Evolutionary conservation across 2,888 invertebrate species (phyloP).

Genomic region (Marronus borbonicus): DNA sequence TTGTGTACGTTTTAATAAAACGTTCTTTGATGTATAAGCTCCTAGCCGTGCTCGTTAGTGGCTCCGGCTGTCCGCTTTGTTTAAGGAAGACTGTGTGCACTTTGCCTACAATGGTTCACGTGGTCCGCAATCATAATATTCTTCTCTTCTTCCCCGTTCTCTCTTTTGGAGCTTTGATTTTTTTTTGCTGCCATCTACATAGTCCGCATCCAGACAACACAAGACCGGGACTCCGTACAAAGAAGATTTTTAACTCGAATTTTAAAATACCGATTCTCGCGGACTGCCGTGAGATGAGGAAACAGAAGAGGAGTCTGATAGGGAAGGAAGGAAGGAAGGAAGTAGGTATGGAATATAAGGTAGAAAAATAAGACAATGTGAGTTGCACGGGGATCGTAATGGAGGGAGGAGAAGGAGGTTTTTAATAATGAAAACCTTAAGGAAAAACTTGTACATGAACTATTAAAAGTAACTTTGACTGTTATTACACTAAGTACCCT

Average conservation of each 20-base stretch:
- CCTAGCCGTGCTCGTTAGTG: constrained; percentile 66
- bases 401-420: neutral
- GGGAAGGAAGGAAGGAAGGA: neutral
- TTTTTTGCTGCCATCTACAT: constrained; percentile 24
- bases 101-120: constrained; percentile 65
- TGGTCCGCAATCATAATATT: constrained; percentile 64
- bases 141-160: neutral
- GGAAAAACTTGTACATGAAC: constrained; percentile 39
- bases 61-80: constrained; percentile 67
- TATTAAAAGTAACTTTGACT: constrained; percentile 46
- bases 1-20: constrained; percentile 66
- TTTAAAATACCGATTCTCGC: constrained; percentile 30
- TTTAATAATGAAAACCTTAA: constrained; percentile 45
- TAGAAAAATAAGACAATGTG: neutral
- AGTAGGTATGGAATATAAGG: neutral
- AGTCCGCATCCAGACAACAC: constrained; percentile 5
- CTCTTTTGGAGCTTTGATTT: constrained; percentile 43
- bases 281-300: neutral
- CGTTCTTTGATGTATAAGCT: constrained; percentile 66
- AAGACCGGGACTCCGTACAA: constrained; percentile 12
- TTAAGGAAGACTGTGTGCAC: constrained; percentile 66
- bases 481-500: constrained; percentile 40
- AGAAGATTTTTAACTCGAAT: constrained; percentile 40
- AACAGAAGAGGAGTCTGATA: neutral
- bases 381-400: neutral